Evolutionary conservation across 1,140 invertebrate species (phyloP), one percentile per base, ranked within the genome.

Genomic region (Coptotermes formosanus): DNA sequence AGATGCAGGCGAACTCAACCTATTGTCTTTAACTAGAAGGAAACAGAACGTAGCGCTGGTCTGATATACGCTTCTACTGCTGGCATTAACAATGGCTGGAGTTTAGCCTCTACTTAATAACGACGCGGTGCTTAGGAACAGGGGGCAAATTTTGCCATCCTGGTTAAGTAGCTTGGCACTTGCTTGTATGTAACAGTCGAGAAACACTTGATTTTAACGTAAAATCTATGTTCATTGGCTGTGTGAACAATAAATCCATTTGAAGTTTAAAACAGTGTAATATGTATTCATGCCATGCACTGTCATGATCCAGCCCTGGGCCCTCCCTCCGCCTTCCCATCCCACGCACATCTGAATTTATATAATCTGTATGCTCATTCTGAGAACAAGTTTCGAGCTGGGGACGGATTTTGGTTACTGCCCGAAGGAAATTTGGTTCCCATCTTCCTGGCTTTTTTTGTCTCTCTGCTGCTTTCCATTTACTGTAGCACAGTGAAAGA

Each of bases 171-270:
- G 19, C 64, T 75, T 75, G 64, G 64, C 16, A 30, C 64, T 23
- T 64, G 1, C 59, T 30, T 32, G 48, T 52, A 59, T 59, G 83
- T 84, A 84, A 59, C 48, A 84, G 45, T 59, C 59, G 45, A 59
- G 48, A 84, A 84, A 84, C 83, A 52, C 83, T 84, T 84, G n/a
- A 84, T 84, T 84, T 25, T 59, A 84, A 84, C n/a, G 52, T 30
- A 45, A 52, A 84, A 59, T 84, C 48, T 84, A 59, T 84, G 83
- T 55, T 84, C 83, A 84, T 30, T 85, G 75, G 32, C 85, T 52
- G 55, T 55, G n/a, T 85, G 75, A 85, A 85, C 85, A 85, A 85
- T 85, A 85, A 85, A 85, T 85, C 85, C 85, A 85, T 85, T 85
- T 85, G 81, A 85, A 85, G 85, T 85, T 85, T 85, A 59, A 85